A percentile compares a stretch with the other conserved stretches of the same genome.
phyloP scores from a whole-genome alignment of 2,888 invertebrate genomes.

The Cryptus viduatorius region DNA sequence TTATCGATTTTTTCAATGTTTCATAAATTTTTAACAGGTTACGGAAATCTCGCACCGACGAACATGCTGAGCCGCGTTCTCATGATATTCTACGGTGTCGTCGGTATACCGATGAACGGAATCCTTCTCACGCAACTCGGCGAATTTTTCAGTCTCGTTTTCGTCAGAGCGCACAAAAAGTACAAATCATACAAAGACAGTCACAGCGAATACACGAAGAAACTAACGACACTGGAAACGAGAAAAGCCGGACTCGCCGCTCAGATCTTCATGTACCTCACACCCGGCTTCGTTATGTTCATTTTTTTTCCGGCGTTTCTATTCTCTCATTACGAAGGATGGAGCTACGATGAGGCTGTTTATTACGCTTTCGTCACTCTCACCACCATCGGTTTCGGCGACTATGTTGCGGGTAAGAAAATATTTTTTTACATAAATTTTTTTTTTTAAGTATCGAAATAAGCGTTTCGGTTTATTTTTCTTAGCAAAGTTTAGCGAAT shows the following conservation, averaged over 20 bases:
- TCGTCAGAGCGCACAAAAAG: constrained; percentile 91
- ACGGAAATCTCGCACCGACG: constrained; percentile 95
- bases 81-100: constrained; percentile 94
- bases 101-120: constrained; percentile 95
- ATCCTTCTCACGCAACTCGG: constrained; percentile 88
- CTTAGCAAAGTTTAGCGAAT: too few species aligned
- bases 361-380: constrained; percentile 95
- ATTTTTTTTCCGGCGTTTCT: constrained; percentile 94
- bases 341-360: constrained; percentile 93
- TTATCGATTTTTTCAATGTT: too few species aligned
- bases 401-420: constrained; percentile 92
- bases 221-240: constrained; percentile 79
- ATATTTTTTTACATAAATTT: neutral
- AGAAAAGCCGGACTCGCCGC: constrained; percentile 90
- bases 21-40: constrained; percentile 87
- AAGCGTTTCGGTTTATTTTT: too few species aligned
- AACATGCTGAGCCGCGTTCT: constrained; percentile 92
- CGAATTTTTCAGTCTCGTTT: constrained; percentile 91
- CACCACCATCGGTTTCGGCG: constrained; percentile 97
- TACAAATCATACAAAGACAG: constrained; percentile 91
- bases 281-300: constrained; percentile 95
- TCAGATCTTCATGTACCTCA: constrained; percentile 93
- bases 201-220: constrained; percentile 83
- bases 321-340: constrained; percentile 93
- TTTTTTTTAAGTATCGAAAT: too few species aligned